These are phyloP conservation scores for Lasioglossum lativentre DNA, from an alignment of 2,888 invertebrate genomes.

Conservation along the genomic window DNA sequence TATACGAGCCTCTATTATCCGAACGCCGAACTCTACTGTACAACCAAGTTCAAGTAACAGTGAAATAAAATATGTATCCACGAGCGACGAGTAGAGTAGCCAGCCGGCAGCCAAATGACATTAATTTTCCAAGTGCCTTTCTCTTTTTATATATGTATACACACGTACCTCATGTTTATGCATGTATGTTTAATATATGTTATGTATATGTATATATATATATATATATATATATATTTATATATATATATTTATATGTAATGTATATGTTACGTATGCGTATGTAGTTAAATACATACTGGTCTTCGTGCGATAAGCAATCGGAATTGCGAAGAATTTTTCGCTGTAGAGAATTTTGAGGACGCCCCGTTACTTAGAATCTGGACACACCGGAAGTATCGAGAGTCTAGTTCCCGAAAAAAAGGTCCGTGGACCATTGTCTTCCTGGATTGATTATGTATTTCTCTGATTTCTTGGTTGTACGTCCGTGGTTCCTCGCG, in stretches of 20 bases:
- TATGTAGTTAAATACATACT: conserved; percentile 69
- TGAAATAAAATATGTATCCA: background rate
- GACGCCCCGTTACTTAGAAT: conserved; percentile 76
- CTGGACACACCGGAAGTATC: conserved; percentile 59
- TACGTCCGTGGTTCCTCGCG: conserved; percentile 33
- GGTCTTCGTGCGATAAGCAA: conserved; percentile 70
- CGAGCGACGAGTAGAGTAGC: conserved; percentile 8
- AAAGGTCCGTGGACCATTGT: conserved; percentile 35
- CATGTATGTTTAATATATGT: conserved; percentile 41
- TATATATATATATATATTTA: conserved; percentile 25
- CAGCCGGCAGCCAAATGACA: conserved; percentile 21
- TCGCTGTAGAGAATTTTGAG: conserved; percentile 65
- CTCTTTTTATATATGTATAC: conserved; percentile 35
- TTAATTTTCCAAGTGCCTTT: conserved; percentile 21
- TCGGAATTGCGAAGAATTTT: conserved; percentile 63
- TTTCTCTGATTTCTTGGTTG: conserved; percentile 82
- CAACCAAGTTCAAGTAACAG: background rate
- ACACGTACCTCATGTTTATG: conserved; percentile 36
- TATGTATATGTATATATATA: too few species aligned
- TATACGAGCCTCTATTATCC: too few species aligned
- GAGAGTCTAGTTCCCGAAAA: background rate
- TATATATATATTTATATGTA: conserved; percentile 33
- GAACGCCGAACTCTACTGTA: background rate
- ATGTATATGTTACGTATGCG: conserved; percentile 56
- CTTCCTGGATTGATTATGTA: conserved; percentile 78